Percentiles rank a stretch among this genome's conserved stretches.
Conservation (phyloP, 2,113 vertebrate species). For the Thunnus maccoyii region DNA sequence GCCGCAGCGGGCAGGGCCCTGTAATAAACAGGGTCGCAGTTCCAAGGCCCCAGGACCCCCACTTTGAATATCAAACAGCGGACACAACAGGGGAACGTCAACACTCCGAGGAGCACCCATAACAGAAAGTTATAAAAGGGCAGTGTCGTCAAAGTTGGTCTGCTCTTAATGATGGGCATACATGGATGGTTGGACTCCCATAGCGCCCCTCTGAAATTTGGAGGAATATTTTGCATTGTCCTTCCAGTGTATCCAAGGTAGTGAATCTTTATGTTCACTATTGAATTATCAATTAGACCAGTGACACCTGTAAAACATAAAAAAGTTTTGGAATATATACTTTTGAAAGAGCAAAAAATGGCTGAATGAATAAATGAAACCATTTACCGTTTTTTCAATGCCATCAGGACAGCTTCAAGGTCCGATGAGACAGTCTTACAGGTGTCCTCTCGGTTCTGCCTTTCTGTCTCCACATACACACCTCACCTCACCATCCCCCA, state of each 20-base stretch:
- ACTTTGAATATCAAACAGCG: slow-evolving; percentile 88
- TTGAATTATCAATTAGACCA: slow-evolving; percentile 41
- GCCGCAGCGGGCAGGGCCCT: slow-evolving; percentile 88
- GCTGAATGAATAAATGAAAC: neutral
- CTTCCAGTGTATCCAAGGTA: slow-evolving; percentile 63
- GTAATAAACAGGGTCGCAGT: slow-evolving; percentile 89
- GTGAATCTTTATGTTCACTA: slow-evolving; percentile 64
- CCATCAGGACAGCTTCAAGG: slow-evolving; percentile 40
- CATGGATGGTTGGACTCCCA: slow-evolving; percentile 72
- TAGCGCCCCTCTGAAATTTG: slow-evolving; percentile 66
- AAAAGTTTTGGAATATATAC: neutral
- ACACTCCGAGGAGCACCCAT: slow-evolving; percentile 82
- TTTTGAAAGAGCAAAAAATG: neutral
- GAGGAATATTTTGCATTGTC: slow-evolving; percentile 86
- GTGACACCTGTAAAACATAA: slow-evolving; percentile 52
- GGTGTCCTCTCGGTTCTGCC: slow-evolving; percentile 26
- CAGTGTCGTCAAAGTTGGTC: slow-evolving; percentile 49
- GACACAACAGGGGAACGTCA: slow-evolving; percentile 81
- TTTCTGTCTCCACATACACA: slow-evolving; percentile 5
- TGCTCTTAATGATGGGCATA: slow-evolving; percentile 55
- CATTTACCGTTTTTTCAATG: slow-evolving; percentile 62
- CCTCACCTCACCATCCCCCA: slow-evolving; percentile 42
- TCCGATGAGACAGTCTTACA: slow-evolving; percentile 37
- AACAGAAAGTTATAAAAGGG: slow-evolving; percentile 73
- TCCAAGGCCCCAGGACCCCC: slow-evolving; percentile 91